Conservation (phyloP, 2,797 vertebrate species). For the Myoxocephalus aenaeus region DNA sequence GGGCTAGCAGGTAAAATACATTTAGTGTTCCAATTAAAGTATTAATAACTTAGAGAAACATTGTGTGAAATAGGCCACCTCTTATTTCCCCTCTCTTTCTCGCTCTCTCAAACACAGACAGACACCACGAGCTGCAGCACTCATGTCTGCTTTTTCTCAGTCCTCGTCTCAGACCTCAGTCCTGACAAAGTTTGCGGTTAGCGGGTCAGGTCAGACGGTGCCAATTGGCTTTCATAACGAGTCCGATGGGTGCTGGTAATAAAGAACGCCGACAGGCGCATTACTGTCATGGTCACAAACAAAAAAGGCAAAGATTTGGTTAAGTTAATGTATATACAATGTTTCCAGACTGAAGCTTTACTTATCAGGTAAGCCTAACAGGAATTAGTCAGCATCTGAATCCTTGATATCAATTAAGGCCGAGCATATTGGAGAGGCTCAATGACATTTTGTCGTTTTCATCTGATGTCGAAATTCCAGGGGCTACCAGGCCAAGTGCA, state of each 20-base stretch:
- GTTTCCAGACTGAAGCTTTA: conserved; percentile 15
- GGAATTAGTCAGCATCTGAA: conserved; percentile 37
- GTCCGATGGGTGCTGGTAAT: neutral
- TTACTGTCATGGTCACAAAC: neutral
- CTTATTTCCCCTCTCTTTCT: neutral
- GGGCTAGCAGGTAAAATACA: neutral
- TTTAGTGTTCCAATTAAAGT: neutral
- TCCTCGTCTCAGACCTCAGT: neutral
- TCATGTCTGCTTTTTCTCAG: neutral
- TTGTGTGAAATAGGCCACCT: neutral
- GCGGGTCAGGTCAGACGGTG: neutral
- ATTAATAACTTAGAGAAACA: neutral
- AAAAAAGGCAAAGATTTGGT: neutral
- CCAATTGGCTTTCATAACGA: neutral
- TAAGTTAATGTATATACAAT: conserved; percentile 56
- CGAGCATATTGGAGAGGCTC: conserved; percentile 83
- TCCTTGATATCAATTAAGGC: conserved; percentile 59
- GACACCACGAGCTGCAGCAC: neutral
- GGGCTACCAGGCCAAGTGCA: conserved; percentile 27
- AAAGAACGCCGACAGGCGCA: neutral
- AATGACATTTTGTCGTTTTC: conserved; percentile 71
- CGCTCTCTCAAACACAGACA: neutral
- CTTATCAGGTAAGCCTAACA: neutral
- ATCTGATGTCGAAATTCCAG: conserved; percentile 45
- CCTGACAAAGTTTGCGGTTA: neutral